phyloP scores from a whole-genome alignment of 2,888 invertebrate genomes.

The Nomada lathburiana region DNA sequence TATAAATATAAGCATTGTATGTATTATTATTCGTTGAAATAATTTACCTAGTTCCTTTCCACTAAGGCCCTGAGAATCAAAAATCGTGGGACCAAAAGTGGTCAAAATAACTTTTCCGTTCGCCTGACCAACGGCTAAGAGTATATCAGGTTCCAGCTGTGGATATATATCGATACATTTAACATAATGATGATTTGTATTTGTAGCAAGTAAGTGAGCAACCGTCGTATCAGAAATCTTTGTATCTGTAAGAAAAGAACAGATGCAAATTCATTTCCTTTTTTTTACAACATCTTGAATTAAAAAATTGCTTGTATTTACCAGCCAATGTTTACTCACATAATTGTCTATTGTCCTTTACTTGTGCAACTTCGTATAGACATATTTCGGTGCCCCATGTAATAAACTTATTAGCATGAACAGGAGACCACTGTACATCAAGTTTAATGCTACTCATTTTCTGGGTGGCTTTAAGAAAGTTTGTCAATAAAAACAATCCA shows the following conservation, averaged over 20 bases:
- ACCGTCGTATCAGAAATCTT: conserved; percentile 89
- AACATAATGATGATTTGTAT: conserved; percentile 91
- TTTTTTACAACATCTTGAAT: not conserved
- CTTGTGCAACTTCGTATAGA: conserved; percentile 91
- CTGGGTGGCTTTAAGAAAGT: not conserved
- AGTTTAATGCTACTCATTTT: conserved; percentile 88
- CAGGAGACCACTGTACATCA: conserved; percentile 95
- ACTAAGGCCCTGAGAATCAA: conserved; percentile 88
- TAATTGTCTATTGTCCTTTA: conserved; percentile 86
- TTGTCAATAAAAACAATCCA: conserved; percentile 8
- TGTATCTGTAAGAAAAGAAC: conserved; percentile 85
- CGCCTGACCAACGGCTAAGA: conserved; percentile 94
- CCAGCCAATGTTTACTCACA: conserved; percentile 75
- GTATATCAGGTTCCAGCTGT: conserved; percentile 90
- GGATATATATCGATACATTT: conserved; percentile 96
- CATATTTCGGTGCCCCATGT: conserved; percentile 96
- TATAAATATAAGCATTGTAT: conserved; percentile 3
- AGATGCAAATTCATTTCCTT: conserved; percentile 2
- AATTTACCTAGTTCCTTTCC: conserved; percentile 91
- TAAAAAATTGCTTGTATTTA: conserved; percentile 7
- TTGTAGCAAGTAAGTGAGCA: conserved; percentile 90
- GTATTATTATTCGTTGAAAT: not conserved
- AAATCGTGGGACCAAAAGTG: conserved; percentile 89
- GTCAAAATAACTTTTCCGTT: conserved; percentile 95
- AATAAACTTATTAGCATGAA: conserved; percentile 91